Evolutionary conservation across 2,113 vertebrate genomes (phyloP), one percentile per base, ranked within the genome.

Genomic region (Labeo rohita): DNA sequence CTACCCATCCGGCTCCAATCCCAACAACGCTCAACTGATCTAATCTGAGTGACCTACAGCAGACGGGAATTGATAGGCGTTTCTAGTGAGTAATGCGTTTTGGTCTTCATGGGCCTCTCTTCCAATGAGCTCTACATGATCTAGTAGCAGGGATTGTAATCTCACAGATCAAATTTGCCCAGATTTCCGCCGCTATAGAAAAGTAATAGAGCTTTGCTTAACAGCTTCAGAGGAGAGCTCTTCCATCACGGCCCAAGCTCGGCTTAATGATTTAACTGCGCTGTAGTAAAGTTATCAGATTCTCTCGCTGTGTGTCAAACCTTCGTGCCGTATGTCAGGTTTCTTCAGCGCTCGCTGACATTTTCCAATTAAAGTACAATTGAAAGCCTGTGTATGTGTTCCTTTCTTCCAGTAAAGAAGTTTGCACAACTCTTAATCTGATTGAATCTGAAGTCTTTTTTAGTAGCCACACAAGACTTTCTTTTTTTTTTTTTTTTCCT

Each of bases 1-100:
- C 80, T 59, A 66, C 28, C 85, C 39, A 8, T 49, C 18, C 72
- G 28, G 36, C 43, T 83, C 72, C 59, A 82, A 43, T 82, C 73
- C 73, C 43, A 21, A 77, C 70, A 82, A 73, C 49, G 50, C 47
- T 66, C 61, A 6, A 52, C 86, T 83, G 80, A 87, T 84, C 63
- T 68, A 72, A 87, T 87, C 86, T 77, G 47, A 77, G 59, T 63
- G 72, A 87, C 74, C 86, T 77, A 66, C 79, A 76, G 80, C 43
- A 54, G 36, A 61, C 12, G n/a, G 63, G 50, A 82, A 87, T 54
- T 84, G 73, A 87, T 56, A 84, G 72, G 75, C 49, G 61, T 66
- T 77, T 61, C 61, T 11, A 23, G n/a, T 23, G 70, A 43, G 72
- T 87, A 87, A 78, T 68, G 39, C 61, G 28, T 23, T 78, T 52